phyloP scores from a whole-genome alignment of 2,888 invertebrate species.

The Alcis repandata region DNA sequence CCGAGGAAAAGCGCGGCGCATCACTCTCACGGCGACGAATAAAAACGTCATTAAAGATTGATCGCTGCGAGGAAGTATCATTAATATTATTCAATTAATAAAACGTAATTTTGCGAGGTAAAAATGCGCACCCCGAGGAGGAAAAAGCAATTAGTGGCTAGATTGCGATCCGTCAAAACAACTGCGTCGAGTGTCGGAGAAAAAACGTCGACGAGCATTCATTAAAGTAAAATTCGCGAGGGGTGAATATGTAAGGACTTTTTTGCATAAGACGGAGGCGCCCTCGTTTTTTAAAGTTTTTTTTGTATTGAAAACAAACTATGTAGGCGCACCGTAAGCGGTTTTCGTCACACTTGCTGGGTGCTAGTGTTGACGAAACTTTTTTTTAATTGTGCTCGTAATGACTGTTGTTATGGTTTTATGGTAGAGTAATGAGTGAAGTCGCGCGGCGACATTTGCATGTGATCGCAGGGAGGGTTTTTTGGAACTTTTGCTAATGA shows the following conservation, averaged over 20 bases:
- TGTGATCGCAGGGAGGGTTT: constrained; percentile 77
- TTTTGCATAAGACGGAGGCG: constrained; percentile 86
- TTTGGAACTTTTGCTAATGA: constrained; percentile 78
- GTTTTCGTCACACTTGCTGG: constrained; percentile 84
- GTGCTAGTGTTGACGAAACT: constrained; percentile 75
- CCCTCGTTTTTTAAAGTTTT: constrained; percentile 75
- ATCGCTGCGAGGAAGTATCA: constrained; percentile 83
- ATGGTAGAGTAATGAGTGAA: constrained; percentile 81
- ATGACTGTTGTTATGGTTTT: constrained; percentile 85
- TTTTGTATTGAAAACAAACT: constrained; percentile 79
- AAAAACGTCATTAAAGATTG: constrained; percentile 86
- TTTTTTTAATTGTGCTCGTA: constrained; percentile 84
- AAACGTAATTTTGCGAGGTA: constrained; percentile 84
- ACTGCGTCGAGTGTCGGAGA: constrained; percentile 76
- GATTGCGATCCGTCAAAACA: constrained; percentile 87
- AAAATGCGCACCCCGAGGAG: constrained; percentile 81
- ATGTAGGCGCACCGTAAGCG: constrained; percentile 84
- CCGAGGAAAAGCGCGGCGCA: constrained; percentile 66
- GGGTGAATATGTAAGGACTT: constrained; percentile 86
- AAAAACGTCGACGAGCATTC: constrained; percentile 82
- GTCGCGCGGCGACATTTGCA: constrained; percentile 82
- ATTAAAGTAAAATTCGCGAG: constrained; percentile 85
- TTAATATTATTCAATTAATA: constrained; percentile 87
- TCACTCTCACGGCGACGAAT: constrained; percentile 77
- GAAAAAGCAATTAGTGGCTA: constrained; percentile 87